Base-by-base conservation (phyloP, 2,888 invertebrate genomes). In the Cyclophora punctaria region DNA sequence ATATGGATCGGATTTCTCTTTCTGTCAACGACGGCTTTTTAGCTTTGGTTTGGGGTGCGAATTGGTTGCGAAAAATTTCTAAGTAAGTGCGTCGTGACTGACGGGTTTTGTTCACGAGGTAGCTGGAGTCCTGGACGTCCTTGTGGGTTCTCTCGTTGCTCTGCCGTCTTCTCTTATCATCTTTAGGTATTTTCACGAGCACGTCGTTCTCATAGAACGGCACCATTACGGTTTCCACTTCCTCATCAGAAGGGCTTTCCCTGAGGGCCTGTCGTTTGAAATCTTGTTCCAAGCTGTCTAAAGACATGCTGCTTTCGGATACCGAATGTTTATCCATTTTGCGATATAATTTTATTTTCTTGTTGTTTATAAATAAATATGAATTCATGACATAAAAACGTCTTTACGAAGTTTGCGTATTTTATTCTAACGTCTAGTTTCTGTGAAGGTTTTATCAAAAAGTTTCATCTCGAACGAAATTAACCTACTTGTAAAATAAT, bases 131-230 rank as follows among this genome's bases (percentile, higher is more conserved):
- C 3, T 62, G 49, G 2, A 47, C 41, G n/a, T 76, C 37, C 37
- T 37, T 37, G 4, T 37, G 4, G 37, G 37, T 5, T 20, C 59
- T 60, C 3, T 55, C 53, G 55, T 59, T 67, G 3, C 59, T 53
- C 53, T 55, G 51, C 35, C 68, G 72, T 48, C 63, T 60, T 51
- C 61, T 68, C 60, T 73, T 77, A 35, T 68, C 69, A 34, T 64
- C 64, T 62, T 82, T 86, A 7, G 81, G 73, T 48, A 88, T 75
- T 64, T 83, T 82, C 54, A 88, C 78, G 43, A 88, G 74, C 34
- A 87, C 79, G 60, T 88, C 88, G 50, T 85, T 82, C 65, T 88
- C 88, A 56, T 87, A 88, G 65, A 88, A 87, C 2, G 88, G 88
- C 3, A 88, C 87, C 3, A 86, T 70, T 63, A 88, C 84, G 3